Evolutionary conservation across 2,113 vertebrate genomes (phyloP), one percentile per base, ranked within the genome.

Genomic region (Cygnus buccinator): DNA sequence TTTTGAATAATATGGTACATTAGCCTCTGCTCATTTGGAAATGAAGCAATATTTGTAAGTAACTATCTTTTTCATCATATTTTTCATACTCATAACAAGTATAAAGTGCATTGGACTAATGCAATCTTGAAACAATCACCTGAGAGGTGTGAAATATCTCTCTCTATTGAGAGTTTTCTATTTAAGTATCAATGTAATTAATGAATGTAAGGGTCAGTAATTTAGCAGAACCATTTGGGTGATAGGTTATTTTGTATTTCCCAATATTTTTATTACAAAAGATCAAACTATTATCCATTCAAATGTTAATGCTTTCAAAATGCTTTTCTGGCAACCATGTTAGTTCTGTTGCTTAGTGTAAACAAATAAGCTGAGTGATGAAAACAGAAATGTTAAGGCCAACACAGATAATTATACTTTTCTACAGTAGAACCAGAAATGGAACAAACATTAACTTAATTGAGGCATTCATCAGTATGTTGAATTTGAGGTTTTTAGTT

Each of bases 401-500:
- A 89, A 70, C 43, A 92, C 41, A 94, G 41, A 31, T 80, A 89
- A 75, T 82, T 77, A 87, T 43, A 52, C 35, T 68, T 89, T 77
- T 59, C 50, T 87, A 50, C 44, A 62, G 28, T 43, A 71, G 37
- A 89, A 76, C 3, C 39, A 92, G 65, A 92, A 96, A 90, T 68
- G 19, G 61, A 89, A 79, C 35, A 84, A 94, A 82, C 35, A 74
- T 87, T 82, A 85, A 70, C 26, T 93, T 88, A 61, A 78, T 44
- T 94, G 33, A 26, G 48, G 70, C 81, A 89, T 96, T 89, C 93
- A 87, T 93, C 48, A 81, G 43, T 41, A 48, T 33, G 58, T 68
- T 89, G 77, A 94, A 84, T 11, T 90, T 73, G 84, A 86, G 61
- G 66, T 61, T 94, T 95, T 78, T 77, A 81, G 89, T 90, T 92